These are phyloP conservation scores for Idris sp. DNA, from an alignment of 1,140 invertebrate genomes.

Conservation along the genomic window DNA sequence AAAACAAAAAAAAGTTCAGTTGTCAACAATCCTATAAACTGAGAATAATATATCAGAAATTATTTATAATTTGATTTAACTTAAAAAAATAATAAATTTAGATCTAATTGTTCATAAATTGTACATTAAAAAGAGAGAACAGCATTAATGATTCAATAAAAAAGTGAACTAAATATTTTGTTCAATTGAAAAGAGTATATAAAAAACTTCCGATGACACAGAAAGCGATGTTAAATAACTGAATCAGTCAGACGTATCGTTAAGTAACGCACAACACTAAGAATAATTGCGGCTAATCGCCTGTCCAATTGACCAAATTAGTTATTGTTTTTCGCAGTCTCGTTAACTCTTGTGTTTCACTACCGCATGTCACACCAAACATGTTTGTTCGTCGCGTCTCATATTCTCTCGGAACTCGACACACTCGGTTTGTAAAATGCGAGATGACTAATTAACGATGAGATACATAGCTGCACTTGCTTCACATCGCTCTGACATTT, in stretches of 20 bases:
- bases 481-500: conserved; percentile 31
- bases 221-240: conserved; percentile 2
- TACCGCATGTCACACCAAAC: conserved; percentile 30
- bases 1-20: too few relatives aligned
- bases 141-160: too few relatives aligned
- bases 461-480: conserved; percentile 14
- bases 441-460: conserved; percentile 55
- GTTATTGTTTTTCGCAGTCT: conserved; percentile 43
- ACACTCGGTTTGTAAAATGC: conserved; percentile 45
- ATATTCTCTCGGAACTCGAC: conserved; percentile 54
- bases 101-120: too few relatives aligned
- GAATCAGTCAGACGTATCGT: conserved; percentile 13
- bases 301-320: conserved; percentile 57
- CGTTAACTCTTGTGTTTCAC: conserved; percentile 31
- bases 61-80: too few relatives aligned
- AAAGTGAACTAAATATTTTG: too few relatives aligned
- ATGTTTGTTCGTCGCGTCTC: conserved; percentile 39
- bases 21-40: too few relatives aligned
- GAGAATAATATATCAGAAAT: too few relatives aligned
- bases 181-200: too few relatives aligned
- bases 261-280: conserved; percentile 35
- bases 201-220: neutral
- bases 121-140: too few relatives aligned
- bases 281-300: conserved; percentile 42
- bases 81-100: too few relatives aligned